A percentile compares a stretch with the other conserved stretches of the same genome.
These are phyloP conservation scores for Thymelicus sylvestris DNA, from an alignment of 2,888 invertebrate genomes.

Conservation along the genomic window DNA sequence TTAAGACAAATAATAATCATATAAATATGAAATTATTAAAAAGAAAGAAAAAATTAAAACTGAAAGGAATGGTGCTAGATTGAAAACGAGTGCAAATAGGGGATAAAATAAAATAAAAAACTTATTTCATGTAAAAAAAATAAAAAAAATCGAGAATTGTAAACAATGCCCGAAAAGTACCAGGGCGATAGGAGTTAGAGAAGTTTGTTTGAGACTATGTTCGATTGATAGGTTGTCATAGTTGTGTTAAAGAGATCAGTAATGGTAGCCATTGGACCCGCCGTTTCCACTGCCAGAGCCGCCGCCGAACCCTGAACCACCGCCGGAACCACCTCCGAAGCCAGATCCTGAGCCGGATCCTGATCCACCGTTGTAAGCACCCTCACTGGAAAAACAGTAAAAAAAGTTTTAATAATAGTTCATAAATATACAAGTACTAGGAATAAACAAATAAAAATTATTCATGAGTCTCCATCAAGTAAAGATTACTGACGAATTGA, in stretches of 20 bases:
- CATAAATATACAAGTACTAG: background rate
- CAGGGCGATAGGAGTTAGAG: background rate
- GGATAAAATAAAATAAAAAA: constrained; percentile 4
- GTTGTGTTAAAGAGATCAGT: constrained; percentile 62
- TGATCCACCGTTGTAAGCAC: constrained; percentile 67
- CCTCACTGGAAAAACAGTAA: constrained; percentile 61
- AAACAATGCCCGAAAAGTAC: background rate
- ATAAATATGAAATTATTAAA: background rate
- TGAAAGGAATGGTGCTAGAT: constrained; percentile 14
- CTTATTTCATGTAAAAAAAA: too few species aligned
- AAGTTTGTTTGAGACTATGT: constrained; percentile 17
- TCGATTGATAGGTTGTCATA: background rate
- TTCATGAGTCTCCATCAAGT: too few species aligned
- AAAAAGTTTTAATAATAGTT: constrained; percentile 1
- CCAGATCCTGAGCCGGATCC: constrained; percentile 45
- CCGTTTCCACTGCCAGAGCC: constrained; percentile 44
- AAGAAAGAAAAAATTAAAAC: background rate
- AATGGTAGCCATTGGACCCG: constrained; percentile 69
- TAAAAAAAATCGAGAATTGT: background rate
- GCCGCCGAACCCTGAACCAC: constrained; percentile 48
- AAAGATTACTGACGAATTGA: too few species aligned
- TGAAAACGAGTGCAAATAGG: constrained; percentile 31
- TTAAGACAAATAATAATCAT: background rate
- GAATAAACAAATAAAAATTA: too few species aligned
- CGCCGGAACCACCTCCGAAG: constrained; percentile 49